Conservation (phyloP, 2,113 vertebrate species). For the Alces alces region DNA sequence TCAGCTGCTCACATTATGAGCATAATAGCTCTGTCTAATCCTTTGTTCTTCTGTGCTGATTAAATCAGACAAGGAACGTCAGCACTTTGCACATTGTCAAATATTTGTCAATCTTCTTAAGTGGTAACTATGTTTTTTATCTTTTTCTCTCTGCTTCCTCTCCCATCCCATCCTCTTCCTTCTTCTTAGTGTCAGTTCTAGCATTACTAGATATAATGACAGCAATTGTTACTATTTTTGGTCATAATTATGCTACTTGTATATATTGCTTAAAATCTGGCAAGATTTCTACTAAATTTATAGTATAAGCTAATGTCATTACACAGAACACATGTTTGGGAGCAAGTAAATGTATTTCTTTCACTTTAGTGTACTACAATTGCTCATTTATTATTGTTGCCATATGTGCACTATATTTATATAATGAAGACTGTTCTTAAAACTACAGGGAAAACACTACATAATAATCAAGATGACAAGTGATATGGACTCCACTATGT, state of each 20-base stretch:
- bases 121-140: not conserved
- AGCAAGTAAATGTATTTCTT: conserved; percentile 11
- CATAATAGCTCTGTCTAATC: not conserved
- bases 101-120: not conserved
- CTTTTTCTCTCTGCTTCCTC: not conserved
- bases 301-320: not conserved
- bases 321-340: not conserved
- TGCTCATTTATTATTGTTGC: conserved; percentile 32
- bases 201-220: not conserved
- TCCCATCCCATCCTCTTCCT: accelerated
- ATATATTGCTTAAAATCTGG: not conserved
- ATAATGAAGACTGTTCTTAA: conserved; percentile 55
- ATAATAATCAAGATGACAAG: not conserved
- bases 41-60: not conserved
- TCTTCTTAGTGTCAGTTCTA: not conserved
- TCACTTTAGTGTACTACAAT: not conserved
- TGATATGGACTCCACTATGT: conserved; percentile 15
- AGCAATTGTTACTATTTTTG: not conserved
- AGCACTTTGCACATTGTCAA: not conserved
- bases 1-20: not conserved
- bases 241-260: not conserved
- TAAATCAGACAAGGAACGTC: not conserved
- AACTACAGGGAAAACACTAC: conserved; percentile 25
- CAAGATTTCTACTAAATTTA: not conserved
- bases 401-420: not conserved